Evolutionary conservation across 2,888 invertebrate species (phyloP).

Genomic region (Conistra vaccinii): DNA sequence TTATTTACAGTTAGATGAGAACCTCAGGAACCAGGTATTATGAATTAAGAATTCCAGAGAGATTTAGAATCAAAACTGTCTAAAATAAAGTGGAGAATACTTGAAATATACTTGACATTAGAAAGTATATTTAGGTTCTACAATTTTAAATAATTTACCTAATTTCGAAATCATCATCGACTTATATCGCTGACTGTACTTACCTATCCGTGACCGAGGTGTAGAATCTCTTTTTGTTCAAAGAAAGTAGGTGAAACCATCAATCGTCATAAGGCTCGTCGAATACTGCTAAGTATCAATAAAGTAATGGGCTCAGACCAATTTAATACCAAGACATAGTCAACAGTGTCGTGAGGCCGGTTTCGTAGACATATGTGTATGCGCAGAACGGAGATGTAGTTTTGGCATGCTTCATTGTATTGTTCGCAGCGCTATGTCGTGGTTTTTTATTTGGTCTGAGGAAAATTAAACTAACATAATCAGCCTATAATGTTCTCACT

Average conservation of each 20-base stretch:
- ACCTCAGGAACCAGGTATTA: too few relatives aligned
- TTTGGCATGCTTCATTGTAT: too few relatives aligned
- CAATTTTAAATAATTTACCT: background rate
- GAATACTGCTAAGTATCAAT: background rate
- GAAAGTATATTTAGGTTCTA: background rate
- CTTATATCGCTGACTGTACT: background rate
- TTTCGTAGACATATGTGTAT: too few relatives aligned
- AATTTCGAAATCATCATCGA: background rate
- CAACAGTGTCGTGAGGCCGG: too few relatives aligned
- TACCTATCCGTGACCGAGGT: background rate
- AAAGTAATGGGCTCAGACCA: too few relatives aligned
- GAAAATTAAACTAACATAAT: too few relatives aligned
- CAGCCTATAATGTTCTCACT: too few relatives aligned
- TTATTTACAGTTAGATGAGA: too few relatives aligned
- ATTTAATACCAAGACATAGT: too few relatives aligned
- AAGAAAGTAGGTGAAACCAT: background rate
- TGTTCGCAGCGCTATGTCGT: too few relatives aligned
- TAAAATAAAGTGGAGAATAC: background rate
- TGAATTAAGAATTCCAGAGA: background rate
- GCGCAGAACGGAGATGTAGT: too few relatives aligned
- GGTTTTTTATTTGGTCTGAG: too few relatives aligned
- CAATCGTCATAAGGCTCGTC: background rate
- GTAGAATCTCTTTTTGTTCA: background rate
- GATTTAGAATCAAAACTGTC: background rate
- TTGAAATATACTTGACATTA: background rate